Base-by-base conservation (phyloP, 1,140 invertebrate genomes). In the Drosophila kohkoa region DNA sequence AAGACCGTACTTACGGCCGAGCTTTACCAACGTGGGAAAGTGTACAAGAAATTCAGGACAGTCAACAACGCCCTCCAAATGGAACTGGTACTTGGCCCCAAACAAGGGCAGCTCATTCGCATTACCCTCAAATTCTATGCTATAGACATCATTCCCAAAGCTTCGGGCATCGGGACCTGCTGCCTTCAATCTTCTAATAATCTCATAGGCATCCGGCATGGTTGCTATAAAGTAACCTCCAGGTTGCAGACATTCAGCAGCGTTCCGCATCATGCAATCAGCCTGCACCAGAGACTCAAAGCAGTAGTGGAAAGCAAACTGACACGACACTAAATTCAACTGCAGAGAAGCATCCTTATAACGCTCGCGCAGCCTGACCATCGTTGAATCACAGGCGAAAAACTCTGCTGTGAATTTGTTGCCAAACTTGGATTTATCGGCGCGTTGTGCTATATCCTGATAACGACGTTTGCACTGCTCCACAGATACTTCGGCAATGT, bases 21-120 rank as follows among this genome's bases (percentile, higher is more conserved):
- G 93, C 92, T 97, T 97, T 74, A 95, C 93, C 63, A 99, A 94
- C 4, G 96, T 94, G 25, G 97, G 96, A 93, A 99, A 97, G 93
- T 99, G 96, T 11, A 99, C 98, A 30, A 99, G 93, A 94, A 99
- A 99, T 93, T 99, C 99, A 25, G 99, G 99, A 94, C 99, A 99
- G 92, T 99, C 96, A 0, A 99, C 99, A 11, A 99, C 98, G 46
- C 97, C 98, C 91, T 99, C 98, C 57, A 99, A 93, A 90, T 98
- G 95, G 92, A 99, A 99, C 93, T 98, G 95, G 94, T 99, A 99
- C 93, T 98, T 98, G 35, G 97, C 98, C 46, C 99, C 99, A 94
- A 99, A 99, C 10, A 99, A 92, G 4, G 97, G 97, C 8, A 95
- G 94, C 46, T 95, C 93, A 77, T 95, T 93, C 28, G 94, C 93